These are phyloP conservation scores for Netelia virgata DNA, from an alignment of 2,888 invertebrate species.

Conservation along the genomic window DNA sequence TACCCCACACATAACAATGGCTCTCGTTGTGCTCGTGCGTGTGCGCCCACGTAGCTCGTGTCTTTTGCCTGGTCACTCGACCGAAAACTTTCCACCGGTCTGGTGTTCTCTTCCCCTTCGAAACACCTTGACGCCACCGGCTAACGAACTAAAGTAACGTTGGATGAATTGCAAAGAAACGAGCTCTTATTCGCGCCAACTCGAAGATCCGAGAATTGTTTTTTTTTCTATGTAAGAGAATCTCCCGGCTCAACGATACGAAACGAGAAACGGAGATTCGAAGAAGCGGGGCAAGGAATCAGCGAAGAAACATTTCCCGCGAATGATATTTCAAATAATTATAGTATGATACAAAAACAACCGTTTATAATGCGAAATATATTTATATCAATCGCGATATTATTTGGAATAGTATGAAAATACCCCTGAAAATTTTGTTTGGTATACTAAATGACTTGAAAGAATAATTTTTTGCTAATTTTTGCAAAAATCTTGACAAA, in stretches of 20 bases:
- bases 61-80: constrained; percentile 63
- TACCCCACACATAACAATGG: background rate
- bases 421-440: too few relatives aligned
- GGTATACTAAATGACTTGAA: too few relatives aligned
- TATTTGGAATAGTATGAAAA: too few relatives aligned
- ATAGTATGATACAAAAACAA: too few relatives aligned
- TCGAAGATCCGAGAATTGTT: constrained; percentile 13
- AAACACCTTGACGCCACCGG: constrained; percentile 57
- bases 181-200: constrained; percentile 31
- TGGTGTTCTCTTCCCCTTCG: constrained; percentile 40
- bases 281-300: too few relatives aligned
- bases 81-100: constrained; percentile 65
- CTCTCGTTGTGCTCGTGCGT: background rate
- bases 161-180: constrained; percentile 29
- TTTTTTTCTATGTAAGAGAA: constrained; percentile 33
- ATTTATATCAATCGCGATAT: too few relatives aligned
- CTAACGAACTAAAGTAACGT: constrained; percentile 59
- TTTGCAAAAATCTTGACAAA: too few relatives aligned
- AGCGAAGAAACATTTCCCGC: too few relatives aligned
- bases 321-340: too few relatives aligned
- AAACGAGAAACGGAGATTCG: background rate
- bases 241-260: background rate
- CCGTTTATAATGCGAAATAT: too few relatives aligned
- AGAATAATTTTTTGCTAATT: too few relatives aligned
- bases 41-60: constrained; percentile 25